Evolutionary conservation across 2,113 vertebrate genomes (phyloP).

Genomic region (Taxidea taxus): DNA sequence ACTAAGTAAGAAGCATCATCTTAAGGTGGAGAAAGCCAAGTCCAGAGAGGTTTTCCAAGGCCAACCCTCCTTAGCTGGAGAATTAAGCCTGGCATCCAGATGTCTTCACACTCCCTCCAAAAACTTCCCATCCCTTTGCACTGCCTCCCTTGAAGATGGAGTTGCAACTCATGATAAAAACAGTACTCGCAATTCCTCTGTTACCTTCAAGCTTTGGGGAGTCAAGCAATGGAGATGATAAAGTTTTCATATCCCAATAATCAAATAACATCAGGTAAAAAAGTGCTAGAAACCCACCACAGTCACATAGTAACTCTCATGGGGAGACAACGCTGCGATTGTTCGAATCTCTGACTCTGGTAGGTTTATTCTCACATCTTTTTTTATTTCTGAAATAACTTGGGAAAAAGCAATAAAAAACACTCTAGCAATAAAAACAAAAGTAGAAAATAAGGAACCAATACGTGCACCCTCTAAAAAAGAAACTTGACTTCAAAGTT

Average conservation of each 20-base stretch:
- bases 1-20: background rate
- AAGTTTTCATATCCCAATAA: constrained; percentile 42
- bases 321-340: background rate
- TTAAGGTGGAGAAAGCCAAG: background rate
- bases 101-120: background rate
- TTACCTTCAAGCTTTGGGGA: background rate
- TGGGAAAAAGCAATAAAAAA: constrained; percentile 43
- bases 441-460: constrained; percentile 18
- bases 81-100: background rate
- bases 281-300: background rate
- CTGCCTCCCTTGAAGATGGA: background rate
- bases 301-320: background rate
- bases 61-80: background rate
- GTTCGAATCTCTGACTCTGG: constrained; percentile 2
- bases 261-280: constrained; percentile 36
- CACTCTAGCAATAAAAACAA: constrained; percentile 30
- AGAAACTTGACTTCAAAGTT: constrained; percentile 50
- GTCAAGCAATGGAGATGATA: background rate
- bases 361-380: background rate
- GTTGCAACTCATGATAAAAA: background rate
- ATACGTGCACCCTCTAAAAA: background rate
- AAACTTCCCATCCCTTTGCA: background rate
- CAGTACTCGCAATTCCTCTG: background rate
- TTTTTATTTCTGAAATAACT: constrained; percentile 52
- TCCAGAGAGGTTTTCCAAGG: background rate